Conservation (phyloP, 2,797 vertebrate species). For the Danio albolineatus region DNA sequence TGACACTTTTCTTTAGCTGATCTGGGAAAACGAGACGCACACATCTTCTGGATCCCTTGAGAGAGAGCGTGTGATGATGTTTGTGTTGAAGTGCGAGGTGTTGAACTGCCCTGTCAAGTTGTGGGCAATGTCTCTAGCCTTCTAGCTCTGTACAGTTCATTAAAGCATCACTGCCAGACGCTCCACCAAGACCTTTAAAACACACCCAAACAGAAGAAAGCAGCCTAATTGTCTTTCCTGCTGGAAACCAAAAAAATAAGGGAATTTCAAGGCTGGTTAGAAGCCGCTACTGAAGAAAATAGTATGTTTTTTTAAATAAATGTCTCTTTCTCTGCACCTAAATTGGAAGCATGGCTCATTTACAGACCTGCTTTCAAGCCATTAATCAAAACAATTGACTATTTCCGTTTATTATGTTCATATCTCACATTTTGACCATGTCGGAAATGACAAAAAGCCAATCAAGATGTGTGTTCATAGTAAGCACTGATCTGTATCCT, state of each 20-base stretch:
- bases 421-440: neutral
- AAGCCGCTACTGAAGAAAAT: no score
- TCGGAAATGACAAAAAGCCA: neutral
- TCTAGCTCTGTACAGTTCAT: neutral
- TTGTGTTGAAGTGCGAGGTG: slow-evolving; percentile 2
- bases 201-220: slow-evolving; percentile 7
- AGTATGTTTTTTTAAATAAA: neutral
- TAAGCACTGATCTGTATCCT: neutral
- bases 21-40: neutral
- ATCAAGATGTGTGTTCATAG: neutral
- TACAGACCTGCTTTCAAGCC: no score
- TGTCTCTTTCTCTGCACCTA: neutral
- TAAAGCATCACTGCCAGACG: slow-evolving; percentile 7
- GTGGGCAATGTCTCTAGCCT: neutral
- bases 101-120: neutral
- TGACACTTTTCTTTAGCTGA: neutral
- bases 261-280: slow-evolving; percentile 5
- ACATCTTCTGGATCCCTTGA: neutral
- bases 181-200: slow-evolving; percentile 5
- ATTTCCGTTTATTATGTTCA: neutral
- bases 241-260: neutral
- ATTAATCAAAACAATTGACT: neutral
- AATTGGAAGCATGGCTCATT: no score
- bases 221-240: slow-evolving; percentile 26
- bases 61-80: neutral